A percentile compares a stretch with the other conserved stretches of the same genome.
These are phyloP conservation scores for Seriola aureovittata DNA, from an alignment of 2,113 vertebrate species.

Conservation along the genomic window DNA sequence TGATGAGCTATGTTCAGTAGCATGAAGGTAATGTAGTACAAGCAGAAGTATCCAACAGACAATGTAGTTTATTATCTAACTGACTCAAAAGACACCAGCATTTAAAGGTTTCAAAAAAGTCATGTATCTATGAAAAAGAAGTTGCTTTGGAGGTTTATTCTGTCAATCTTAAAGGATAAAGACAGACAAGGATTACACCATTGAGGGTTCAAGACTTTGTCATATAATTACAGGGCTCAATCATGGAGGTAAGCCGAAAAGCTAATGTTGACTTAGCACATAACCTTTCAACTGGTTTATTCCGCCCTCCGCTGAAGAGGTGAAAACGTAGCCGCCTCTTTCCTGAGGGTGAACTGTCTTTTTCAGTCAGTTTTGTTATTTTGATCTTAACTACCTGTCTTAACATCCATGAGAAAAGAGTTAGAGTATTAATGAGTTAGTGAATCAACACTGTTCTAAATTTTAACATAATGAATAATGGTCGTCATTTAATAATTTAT, in stretches of 20 bases:
- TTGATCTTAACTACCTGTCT: not conserved
- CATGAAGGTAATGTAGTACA: constrained; percentile 73
- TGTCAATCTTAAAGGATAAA: constrained; percentile 47
- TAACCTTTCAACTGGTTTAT: constrained; percentile 84
- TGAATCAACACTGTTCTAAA: constrained; percentile 38
- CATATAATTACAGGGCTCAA: constrained; percentile 78
- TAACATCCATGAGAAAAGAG: constrained; percentile 26
- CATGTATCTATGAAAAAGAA: constrained; percentile 50
- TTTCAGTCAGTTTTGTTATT: constrained; percentile 22
- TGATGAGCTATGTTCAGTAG: constrained; percentile 76
- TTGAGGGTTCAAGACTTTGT: constrained; percentile 52
- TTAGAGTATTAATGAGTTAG: constrained; percentile 13
- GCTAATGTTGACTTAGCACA: constrained; percentile 82
- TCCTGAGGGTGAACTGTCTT: constrained; percentile 81
- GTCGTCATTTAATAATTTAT: constrained; percentile 37
- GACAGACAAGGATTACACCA: constrained; percentile 50
- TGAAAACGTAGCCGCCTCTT: constrained; percentile 78
- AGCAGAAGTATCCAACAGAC: constrained; percentile 52
- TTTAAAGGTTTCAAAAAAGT: not conserved
- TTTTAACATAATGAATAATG: constrained; percentile 47
- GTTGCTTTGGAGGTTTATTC: constrained; percentile 44
- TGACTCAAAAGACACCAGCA: too few relatives aligned
- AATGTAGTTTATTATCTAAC: too few relatives aligned
- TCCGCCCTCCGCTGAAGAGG: constrained; percentile 71
- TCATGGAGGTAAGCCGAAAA: constrained; percentile 80